A percentile compares a stretch with the other conserved stretches of the same genome.
Conservation (phyloP, 1,140 invertebrate genomes). For the Lepidurus packardi region DNA sequence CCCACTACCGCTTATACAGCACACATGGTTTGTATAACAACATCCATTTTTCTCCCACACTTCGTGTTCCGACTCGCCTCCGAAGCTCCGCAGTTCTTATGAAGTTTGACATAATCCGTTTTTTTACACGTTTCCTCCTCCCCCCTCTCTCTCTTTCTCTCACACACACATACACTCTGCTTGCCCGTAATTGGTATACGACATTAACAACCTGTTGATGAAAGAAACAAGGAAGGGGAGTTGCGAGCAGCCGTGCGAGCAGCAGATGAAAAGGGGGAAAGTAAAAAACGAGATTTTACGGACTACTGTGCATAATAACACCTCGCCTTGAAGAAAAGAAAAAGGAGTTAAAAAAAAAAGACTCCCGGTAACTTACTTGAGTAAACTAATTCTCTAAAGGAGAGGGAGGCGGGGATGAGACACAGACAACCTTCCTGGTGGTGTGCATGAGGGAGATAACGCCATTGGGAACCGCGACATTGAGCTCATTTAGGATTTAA, state of each 20-base stretch:
- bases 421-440: not conserved
- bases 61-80: no score
- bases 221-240: not conserved
- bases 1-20: no score
- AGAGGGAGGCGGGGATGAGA: not conserved
- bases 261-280: not conserved
- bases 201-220: constrained; percentile 4
- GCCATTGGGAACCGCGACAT: not conserved
- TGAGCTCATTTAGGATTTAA: not conserved
- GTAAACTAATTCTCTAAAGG: not conserved
- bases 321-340: not conserved
- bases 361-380: not conserved
- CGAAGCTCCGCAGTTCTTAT: no score
- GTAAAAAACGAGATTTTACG: not conserved
- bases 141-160: no score
- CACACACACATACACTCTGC: no score
- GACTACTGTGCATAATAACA: not conserved
- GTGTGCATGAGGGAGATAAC: not conserved
- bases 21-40: no score
- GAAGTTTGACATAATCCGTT: no score
- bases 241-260: not conserved
- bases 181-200: not conserved
- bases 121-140: no score
- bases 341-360: not conserved
- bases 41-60: no score